Evolutionary conservation across 2,888 invertebrate genomes (phyloP).

Genomic region (Teleogryllus oceanicus): DNA sequence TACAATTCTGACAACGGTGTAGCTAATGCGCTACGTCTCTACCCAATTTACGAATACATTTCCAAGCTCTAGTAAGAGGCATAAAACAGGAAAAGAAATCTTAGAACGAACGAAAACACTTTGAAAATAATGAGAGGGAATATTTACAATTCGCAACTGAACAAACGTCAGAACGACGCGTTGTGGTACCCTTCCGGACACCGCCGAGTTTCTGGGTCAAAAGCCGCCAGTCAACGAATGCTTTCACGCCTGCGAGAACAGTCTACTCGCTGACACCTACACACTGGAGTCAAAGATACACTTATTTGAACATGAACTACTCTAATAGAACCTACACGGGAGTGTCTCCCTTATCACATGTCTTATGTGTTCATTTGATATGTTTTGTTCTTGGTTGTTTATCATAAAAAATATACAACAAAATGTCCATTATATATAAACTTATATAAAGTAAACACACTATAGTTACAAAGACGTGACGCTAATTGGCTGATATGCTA

Average conservation of each 20-base stretch:
- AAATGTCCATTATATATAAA: slow-evolving; percentile 23
- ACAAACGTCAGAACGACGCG: no score
- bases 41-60: no score
- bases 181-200: no score
- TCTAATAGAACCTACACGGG: not conserved
- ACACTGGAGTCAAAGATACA: not conserved
- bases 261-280: slow-evolving; percentile 5
- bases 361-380: slow-evolving; percentile 18
- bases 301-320: not conserved
- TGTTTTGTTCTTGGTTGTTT: slow-evolving; percentile 18
- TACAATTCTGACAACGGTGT: no score
- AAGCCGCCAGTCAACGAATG: not conserved
- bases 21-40: no score
- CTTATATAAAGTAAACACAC: slow-evolving; percentile 20
- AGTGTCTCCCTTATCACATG: not conserved
- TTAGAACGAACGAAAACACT: no score
- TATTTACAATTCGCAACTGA: no score
- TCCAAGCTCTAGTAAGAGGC: no score
- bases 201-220: no score
- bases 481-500: not conserved
- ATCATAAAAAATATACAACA: slow-evolving; percentile 3
- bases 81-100: no score
- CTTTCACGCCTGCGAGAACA: slow-evolving; percentile 1
- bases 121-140: no score
- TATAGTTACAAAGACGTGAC: not conserved